Base-by-base conservation (phyloP, 2,888 invertebrate genomes). In the Achlya flavicornis region DNA sequence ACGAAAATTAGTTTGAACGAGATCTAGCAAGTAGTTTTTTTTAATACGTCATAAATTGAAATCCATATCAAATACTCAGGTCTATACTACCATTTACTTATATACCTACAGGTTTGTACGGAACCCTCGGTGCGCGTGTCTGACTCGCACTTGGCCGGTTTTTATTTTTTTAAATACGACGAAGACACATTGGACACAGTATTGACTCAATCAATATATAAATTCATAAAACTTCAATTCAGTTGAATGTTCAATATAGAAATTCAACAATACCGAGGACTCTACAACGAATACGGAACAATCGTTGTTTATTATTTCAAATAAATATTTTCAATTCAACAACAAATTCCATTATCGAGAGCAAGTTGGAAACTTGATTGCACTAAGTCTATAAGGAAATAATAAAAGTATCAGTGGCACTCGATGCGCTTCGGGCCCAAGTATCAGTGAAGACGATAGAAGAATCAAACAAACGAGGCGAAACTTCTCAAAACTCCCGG, bases 391-490 rank as follows among this genome's bases (percentile, higher is more conserved):
- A 80, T 82, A 79, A 84, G 81, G 83, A 86, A 87, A 89, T 88
- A 91, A 90, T 89, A 91, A 87, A 89, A 89, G 89, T 88, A 89
- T 89, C 84, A 81, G 80, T 76, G 72, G 78, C 81, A 80, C 84
- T 84, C 82, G 75, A 84, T 72, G 79, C 73, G 68, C 73, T 73
- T 74, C 71, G 71, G 67, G 41, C 73, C 72, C 73, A 81, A 84
- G 87, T 88, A 87, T 86, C 81, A 73, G 73, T 67, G 76, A 69
- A 71, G 64, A 74, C 76, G 84, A 84, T 81, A 81, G 84, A 86
- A 82, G 85, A 90, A 89, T 88, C 86, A 88, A 89, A 89, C 87
- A 87, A 86, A 87, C 88, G 73, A 76, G 73, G 78, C 66, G 65
- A 66, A 88, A 91, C 78, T 90, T 90, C 81, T 84, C 75, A 80